Evolutionary conservation across 2,888 invertebrate genomes (phyloP).

Genomic region (Theretra japonica): DNA sequence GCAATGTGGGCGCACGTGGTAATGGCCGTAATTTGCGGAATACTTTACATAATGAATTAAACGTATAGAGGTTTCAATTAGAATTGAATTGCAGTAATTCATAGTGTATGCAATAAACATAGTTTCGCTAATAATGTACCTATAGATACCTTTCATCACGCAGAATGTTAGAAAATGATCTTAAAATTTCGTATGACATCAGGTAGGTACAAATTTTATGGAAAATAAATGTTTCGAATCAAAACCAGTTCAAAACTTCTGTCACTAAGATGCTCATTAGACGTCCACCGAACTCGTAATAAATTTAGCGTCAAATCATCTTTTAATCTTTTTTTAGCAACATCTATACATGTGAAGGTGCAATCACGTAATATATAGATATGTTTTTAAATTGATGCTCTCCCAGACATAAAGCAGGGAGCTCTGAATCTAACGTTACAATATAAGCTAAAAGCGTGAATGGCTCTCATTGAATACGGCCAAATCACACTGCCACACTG

Average conservation of each 20-base stretch:
- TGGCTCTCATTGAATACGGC: not conserved
- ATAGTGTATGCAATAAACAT: not conserved
- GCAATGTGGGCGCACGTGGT: constrained; percentile 1
- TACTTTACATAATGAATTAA: not conserved
- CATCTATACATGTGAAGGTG: not conserved
- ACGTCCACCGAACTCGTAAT: too few relatives aligned
- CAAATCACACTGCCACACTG: not conserved
- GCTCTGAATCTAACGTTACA: not conserved
- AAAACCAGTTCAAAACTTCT: too few relatives aligned
- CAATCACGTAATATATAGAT: not conserved
- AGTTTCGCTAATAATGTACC: not conserved
- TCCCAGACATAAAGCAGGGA: not conserved
- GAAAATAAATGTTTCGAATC: too few relatives aligned
- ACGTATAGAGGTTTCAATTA: not conserved
- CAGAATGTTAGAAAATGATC: too few relatives aligned
- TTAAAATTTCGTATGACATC: too few relatives aligned
- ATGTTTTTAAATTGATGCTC: not conserved
- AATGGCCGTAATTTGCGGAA: not conserved
- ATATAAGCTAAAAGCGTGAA: not conserved
- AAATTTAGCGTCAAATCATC: too few relatives aligned
- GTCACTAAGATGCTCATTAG: too few relatives aligned
- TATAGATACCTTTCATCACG: too few relatives aligned
- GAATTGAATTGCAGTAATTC: not conserved
- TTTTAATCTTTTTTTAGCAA: not conserved
- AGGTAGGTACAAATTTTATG: too few relatives aligned